Conservation (phyloP, 2,113 vertebrate species). For the Elaphurus davidianus region DNA sequence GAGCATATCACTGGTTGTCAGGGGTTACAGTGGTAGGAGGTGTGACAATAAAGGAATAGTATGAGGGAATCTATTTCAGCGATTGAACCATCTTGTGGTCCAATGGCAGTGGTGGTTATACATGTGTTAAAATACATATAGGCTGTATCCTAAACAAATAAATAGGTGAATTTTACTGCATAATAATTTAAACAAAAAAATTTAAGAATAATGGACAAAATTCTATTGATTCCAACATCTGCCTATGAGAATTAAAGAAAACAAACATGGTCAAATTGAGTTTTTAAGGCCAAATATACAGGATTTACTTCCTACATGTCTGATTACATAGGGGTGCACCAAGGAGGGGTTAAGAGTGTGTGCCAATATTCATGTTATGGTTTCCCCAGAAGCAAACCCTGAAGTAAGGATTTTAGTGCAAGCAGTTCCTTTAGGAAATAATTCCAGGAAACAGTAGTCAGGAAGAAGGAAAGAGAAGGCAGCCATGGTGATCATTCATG, state of each 20-base stretch:
- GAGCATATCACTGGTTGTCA: background rate
- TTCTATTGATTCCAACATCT: background rate
- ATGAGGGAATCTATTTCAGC: background rate
- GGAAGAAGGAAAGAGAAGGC: background rate
- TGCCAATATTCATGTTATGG: background rate
- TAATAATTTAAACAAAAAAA: slow-evolving; percentile 11
- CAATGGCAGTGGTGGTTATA: background rate
- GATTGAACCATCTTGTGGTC: background rate
- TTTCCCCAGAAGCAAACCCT: background rate
- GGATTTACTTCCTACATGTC: background rate
- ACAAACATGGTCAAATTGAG: background rate
- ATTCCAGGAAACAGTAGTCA: background rate
- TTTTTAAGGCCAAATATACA: background rate
- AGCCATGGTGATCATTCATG: background rate
- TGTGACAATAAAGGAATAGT: background rate
- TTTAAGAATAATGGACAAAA: background rate
- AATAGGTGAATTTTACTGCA: background rate
- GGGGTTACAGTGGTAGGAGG: background rate
- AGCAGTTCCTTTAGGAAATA: background rate
- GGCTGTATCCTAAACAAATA: background rate
- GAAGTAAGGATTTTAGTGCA: background rate
- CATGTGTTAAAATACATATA: background rate
- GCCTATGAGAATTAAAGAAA: background rate
- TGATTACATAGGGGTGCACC: background rate
- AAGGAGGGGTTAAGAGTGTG: too few species aligned